Evolutionary conservation across 1,140 invertebrate species (phyloP).

Genomic region (Bombus sylvicola): DNA sequence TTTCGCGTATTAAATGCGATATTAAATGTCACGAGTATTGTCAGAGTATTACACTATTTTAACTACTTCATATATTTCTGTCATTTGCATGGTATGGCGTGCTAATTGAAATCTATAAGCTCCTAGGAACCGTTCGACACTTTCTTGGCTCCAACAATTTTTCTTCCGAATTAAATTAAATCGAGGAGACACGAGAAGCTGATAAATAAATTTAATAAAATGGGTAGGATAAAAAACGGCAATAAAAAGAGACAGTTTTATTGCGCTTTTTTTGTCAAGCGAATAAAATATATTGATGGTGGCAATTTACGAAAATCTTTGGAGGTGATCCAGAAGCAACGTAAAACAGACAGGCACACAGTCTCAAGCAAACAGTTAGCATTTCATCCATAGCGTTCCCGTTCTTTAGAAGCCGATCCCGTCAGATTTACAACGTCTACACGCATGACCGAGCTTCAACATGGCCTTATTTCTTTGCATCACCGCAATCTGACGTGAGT

Average conservation of each 20-base stretch:
- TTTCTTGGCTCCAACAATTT: too few species aligned
- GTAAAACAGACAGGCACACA: too few species aligned
- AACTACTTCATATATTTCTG: too few species aligned
- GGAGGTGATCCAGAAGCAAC: not conserved
- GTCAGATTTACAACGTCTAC: slow-evolving; percentile 10
- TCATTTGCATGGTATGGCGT: too few species aligned
- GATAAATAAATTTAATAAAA: too few species aligned
- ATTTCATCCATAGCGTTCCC: not conserved
- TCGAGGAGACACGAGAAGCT: too few species aligned
- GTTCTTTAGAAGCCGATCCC: not conserved
- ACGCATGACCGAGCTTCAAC: not conserved
- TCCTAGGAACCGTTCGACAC: too few species aligned
- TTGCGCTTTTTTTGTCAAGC: not conserved
- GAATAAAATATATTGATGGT: not conserved
- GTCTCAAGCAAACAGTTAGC: not conserved
- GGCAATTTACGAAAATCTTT: not conserved
- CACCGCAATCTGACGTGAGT: slow-evolving; percentile 21
- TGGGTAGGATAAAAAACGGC: not conserved
- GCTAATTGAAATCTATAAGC: too few species aligned
- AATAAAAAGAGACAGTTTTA: not conserved
- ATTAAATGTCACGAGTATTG: too few species aligned
- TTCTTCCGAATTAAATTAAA: too few species aligned
- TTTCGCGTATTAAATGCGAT: too few species aligned
- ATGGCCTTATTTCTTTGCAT: slow-evolving; percentile 27
- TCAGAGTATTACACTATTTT: too few species aligned